These are phyloP conservation scores for Pocillopora verrucosa DNA, from an alignment of 64 coral and sea anemone species.

Conservation along the genomic window DNA sequence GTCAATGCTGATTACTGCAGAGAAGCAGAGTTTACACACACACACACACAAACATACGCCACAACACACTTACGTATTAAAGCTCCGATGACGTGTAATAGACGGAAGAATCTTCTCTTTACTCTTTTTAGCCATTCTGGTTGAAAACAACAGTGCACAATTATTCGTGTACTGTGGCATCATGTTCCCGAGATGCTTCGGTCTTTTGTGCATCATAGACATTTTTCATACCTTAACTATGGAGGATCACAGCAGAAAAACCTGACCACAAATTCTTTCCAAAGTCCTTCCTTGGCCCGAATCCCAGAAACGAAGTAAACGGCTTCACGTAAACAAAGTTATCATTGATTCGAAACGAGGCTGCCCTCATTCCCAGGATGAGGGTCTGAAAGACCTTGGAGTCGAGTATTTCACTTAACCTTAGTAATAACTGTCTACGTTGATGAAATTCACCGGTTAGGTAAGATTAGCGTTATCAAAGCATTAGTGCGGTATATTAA, in stretches of 20 bases:
- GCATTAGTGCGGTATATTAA: neutral
- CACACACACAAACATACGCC: neutral
- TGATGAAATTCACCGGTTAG: no score
- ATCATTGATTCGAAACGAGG: neutral
- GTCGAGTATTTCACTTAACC: neutral
- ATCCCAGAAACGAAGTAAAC: neutral
- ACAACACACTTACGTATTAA: slow-evolving; percentile 40
- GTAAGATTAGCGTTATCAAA: neutral
- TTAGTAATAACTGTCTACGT: no score
- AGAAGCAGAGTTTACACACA: neutral
- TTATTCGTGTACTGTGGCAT: slow-evolving; percentile 11
- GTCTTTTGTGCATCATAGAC: no score
- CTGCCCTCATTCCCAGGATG: neutral
- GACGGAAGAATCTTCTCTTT: slow-evolving; percentile 39
- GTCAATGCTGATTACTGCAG: slow-evolving; percentile 5
- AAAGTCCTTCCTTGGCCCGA: neutral
- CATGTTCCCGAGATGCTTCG: no score
- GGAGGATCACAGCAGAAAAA: neutral
- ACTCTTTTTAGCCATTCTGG: slow-evolving; percentile 34
- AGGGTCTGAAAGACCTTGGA: neutral
- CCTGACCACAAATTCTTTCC: neutral
- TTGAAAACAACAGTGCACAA: slow-evolving; percentile 34
- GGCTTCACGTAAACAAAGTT: neutral
- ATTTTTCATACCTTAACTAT: no score
- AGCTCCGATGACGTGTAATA: slow-evolving; percentile 27